Conservation (phyloP, 2,888 invertebrate genomes). For the Idaea biselata region DNA sequence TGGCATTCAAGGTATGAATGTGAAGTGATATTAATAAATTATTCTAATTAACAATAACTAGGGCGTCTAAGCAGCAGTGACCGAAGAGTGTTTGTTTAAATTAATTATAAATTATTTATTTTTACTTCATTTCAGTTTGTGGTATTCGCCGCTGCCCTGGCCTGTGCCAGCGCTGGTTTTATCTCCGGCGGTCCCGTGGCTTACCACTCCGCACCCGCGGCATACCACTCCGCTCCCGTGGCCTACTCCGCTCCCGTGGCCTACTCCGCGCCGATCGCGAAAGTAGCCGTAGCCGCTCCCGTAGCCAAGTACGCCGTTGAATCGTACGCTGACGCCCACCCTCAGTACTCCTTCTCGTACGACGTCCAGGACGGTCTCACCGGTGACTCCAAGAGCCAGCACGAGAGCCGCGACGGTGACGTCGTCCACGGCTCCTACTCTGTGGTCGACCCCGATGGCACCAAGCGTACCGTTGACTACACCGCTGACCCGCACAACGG, state of each 20-base stretch:
- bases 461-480: conserved; percentile 73
- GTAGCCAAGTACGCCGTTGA: conserved; percentile 38
- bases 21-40: conserved; percentile 22
- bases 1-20: conserved; percentile 71
- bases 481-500: conserved; percentile 71
- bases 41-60: not conserved
- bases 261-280: conserved; percentile 35
- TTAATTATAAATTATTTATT: conserved; percentile 14
- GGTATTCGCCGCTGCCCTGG: conserved; percentile 60
- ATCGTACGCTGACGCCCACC: conserved; percentile 46
- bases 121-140: conserved; percentile 52
- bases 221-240: conserved; percentile 42
- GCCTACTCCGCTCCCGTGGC: conserved; percentile 32
- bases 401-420: conserved; percentile 70
- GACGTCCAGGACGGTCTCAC: conserved; percentile 61
- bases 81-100: conserved; percentile 12
- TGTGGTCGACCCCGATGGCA: conserved; percentile 71
- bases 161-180: conserved; percentile 60
- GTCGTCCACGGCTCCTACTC: conserved; percentile 74
- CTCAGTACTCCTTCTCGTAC: conserved; percentile 66
- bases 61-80: conserved; percentile 2
- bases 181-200: conserved; percentile 51
- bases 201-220: conserved; percentile 37
- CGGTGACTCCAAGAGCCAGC: conserved; percentile 73
- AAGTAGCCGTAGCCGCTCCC: conserved; percentile 23